Conservation (phyloP, 2,113 vertebrate genomes). For the Podarcis cretensis region DNA sequence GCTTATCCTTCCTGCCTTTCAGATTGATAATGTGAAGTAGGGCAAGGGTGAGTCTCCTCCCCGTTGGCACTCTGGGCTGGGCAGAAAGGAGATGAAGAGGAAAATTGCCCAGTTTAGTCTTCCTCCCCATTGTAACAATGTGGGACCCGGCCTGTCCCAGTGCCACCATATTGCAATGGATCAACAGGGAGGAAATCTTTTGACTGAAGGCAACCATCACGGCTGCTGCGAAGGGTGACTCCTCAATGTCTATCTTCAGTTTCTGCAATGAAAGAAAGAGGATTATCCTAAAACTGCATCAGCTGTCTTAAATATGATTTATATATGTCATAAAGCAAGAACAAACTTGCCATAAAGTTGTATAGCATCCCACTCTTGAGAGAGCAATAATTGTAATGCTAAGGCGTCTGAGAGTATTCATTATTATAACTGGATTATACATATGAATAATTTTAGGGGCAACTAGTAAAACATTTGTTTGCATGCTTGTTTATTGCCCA, state of each 20-base stretch:
- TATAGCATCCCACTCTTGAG: slow-evolving; percentile 37
- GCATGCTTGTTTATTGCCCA: slow-evolving; percentile 56
- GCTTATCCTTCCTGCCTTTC: background rate
- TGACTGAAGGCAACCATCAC: background rate
- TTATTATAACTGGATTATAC: slow-evolving; percentile 49
- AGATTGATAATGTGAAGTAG: background rate
- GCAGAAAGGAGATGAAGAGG: background rate
- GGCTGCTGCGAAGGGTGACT: background rate
- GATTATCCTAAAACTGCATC: slow-evolving; percentile 13
- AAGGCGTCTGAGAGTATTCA: slow-evolving; percentile 23
- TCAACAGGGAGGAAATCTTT: background rate
- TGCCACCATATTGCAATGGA: no score
- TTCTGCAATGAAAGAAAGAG: slow-evolving; percentile 14
- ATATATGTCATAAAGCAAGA: slow-evolving; percentile 39
- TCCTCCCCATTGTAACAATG: no score
- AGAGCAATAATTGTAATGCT: slow-evolving; percentile 53
- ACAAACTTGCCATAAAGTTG: slow-evolving; percentile 53
- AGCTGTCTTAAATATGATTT: slow-evolving; percentile 48
- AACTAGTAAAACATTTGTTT: slow-evolving; percentile 53
- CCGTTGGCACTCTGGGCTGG: background rate
- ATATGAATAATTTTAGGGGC: slow-evolving; percentile 46
- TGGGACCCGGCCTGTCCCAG: no score
- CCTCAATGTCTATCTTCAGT: background rate
- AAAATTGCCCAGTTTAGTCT: background rate
- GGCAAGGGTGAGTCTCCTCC: background rate